These are phyloP conservation scores for Apeira syringaria DNA, from an alignment of 2,888 invertebrate genomes.

Conservation along the genomic window DNA sequence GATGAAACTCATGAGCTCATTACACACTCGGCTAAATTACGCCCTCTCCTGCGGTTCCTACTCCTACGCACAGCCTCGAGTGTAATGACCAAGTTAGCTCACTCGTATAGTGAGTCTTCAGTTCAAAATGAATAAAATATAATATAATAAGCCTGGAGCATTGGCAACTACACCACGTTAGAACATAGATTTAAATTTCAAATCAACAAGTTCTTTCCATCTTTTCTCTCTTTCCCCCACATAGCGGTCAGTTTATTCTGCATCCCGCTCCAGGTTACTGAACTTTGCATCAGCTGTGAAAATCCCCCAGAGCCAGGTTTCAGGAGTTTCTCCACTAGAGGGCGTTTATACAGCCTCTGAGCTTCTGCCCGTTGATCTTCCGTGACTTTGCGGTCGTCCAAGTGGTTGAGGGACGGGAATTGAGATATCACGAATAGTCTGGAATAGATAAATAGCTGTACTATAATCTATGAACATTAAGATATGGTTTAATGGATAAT, in stretches of 20 bases:
- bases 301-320: constrained; percentile 52
- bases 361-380: constrained; percentile 86
- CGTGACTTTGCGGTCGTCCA: constrained; percentile 89
- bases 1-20: too few relatives aligned
- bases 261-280: constrained; percentile 57
- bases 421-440: constrained; percentile 90
- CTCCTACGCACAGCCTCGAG: too few relatives aligned
- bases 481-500: too few relatives aligned
- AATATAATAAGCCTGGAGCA: too few relatives aligned
- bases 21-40: too few relatives aligned
- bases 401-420: constrained; percentile 86
- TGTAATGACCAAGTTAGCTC: too few relatives aligned
- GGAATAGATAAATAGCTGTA: constrained; percentile 19
- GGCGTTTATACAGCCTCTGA: constrained; percentile 84
- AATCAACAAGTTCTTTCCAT: constrained; percentile 53
- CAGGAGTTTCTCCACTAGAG: constrained; percentile 79
- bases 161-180: too few relatives aligned
- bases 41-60: too few relatives aligned
- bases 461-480: too few relatives aligned
- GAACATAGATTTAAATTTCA: too few relatives aligned
- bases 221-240: constrained; percentile 48
- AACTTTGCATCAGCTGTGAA: constrained; percentile 53
- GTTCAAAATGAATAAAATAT: too few relatives aligned
- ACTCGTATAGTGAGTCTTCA: too few relatives aligned
- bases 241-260: constrained; percentile 54